Percentiles rank a stretch among this genome's conserved stretches.
These are phyloP conservation scores for Trichopria drosophilae DNA, from an alignment of 2,888 invertebrate species.

Conservation along the genomic window DNA sequence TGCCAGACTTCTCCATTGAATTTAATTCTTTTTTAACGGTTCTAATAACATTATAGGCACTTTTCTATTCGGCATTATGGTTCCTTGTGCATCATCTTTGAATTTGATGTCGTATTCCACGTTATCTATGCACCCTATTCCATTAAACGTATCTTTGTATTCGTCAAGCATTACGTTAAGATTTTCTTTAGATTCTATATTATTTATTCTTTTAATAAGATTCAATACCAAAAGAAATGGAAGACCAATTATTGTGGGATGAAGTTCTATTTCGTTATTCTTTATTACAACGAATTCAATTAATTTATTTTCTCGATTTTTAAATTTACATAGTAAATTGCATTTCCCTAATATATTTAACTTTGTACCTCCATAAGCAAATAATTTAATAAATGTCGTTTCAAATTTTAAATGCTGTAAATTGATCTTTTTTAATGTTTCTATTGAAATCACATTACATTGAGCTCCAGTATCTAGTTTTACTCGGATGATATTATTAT, in stretches of 20 bases:
- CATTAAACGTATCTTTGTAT: conserved; percentile 22
- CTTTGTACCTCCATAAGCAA: conserved; percentile 15
- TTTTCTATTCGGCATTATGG: conserved; percentile 17
- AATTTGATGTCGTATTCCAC: conserved; percentile 30
- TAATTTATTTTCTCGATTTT: conserved; percentile 5
- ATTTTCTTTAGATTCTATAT: conserved; percentile 4
- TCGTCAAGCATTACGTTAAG: conserved; percentile 4
- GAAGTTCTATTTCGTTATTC: not conserved
- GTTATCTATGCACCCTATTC: conserved; percentile 23
- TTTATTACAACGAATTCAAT: conserved; percentile 1
- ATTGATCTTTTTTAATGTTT: conserved; percentile 11
- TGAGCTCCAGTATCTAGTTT: conserved; percentile 25
- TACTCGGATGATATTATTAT: conserved; percentile 5
- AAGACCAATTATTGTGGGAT: conserved; percentile 13
- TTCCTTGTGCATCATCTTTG: conserved; percentile 13
- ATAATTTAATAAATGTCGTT: conserved; percentile 18
- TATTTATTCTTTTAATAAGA: conserved; percentile 16
- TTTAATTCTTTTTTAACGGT: conserved; percentile 14
- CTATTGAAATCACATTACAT: conserved; percentile 21
- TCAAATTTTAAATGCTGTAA: not conserved
- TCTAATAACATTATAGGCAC: conserved; percentile 16
- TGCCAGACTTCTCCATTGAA: conserved; percentile 10
- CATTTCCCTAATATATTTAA: conserved; percentile 18
- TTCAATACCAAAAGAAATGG: conserved; percentile 23
- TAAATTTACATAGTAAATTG: conserved; percentile 23